These are phyloP conservation scores for Amphiprion percula DNA, from an alignment of 2,113 vertebrate genomes.

Conservation along the genomic window DNA sequence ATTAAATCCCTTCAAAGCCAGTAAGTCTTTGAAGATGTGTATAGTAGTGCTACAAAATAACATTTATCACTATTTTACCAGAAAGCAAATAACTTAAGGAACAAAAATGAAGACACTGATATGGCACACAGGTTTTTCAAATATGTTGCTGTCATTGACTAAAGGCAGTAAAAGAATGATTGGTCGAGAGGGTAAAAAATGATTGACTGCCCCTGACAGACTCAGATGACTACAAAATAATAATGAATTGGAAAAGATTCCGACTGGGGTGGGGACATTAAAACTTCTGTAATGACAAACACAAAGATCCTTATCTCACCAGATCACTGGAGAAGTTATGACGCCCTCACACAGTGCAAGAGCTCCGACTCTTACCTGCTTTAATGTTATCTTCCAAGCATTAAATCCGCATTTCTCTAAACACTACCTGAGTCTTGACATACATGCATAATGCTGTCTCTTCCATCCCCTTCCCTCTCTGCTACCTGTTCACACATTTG, in stretches of 20 bases:
- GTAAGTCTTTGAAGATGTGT: too few species aligned
- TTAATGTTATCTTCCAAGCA: not conserved
- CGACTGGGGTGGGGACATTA: slow-evolving; percentile 39
- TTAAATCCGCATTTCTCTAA: not conserved
- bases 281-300: slow-evolving; percentile 33
- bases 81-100: not conserved
- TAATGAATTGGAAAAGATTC: slow-evolving; percentile 57
- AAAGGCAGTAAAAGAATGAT: slow-evolving; percentile 9
- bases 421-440: not conserved
- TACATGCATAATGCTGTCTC: not conserved
- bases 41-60: too few species aligned
- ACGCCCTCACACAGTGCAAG: slow-evolving; percentile 5
- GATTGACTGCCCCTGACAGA: slow-evolving; percentile 65
- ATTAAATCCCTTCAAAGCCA: not conserved
- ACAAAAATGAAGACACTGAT: not conserved
- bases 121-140: not conserved
- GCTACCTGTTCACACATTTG: not conserved
- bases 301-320: slow-evolving; percentile 51
- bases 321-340: slow-evolving; percentile 16
- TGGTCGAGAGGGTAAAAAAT: slow-evolving; percentile 26
- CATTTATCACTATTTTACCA: too few species aligned
- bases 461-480: not conserved
- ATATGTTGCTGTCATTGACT: slow-evolving; percentile 12
- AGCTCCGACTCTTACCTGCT: not conserved
- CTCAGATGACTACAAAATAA: slow-evolving; percentile 61